Conservation (phyloP, 2,113 vertebrate species). For the Podarcis raffonei region DNA sequence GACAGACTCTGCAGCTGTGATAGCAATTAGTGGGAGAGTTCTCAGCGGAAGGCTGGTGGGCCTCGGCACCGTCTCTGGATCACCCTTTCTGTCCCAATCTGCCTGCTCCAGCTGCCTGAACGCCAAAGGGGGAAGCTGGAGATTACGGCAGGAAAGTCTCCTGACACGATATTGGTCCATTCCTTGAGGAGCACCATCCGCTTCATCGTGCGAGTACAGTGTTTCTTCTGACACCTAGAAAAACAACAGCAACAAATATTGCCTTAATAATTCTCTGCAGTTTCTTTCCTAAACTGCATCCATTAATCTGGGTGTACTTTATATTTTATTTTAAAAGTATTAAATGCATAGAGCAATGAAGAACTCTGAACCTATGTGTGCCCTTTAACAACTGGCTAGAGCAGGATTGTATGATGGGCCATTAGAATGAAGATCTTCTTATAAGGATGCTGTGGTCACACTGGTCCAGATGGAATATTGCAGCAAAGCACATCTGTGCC, state of each 20-base stretch:
- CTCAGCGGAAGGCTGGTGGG: slow-evolving; percentile 89
- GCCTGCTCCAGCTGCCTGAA: slow-evolving; percentile 92
- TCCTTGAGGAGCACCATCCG: slow-evolving; percentile 76
- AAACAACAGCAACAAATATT: background rate
- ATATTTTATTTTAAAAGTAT: background rate
- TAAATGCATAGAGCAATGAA: background rate
- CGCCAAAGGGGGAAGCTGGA: slow-evolving; percentile 92
- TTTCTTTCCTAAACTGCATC: background rate
- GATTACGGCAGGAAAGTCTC: slow-evolving; percentile 86
- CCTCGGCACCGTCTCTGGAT: slow-evolving; percentile 77
- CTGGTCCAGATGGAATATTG: too few species aligned
- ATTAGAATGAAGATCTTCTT: too few species aligned
- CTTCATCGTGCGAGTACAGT: slow-evolving; percentile 77
- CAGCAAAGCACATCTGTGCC: background rate
- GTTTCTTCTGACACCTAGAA: slow-evolving; percentile 85
- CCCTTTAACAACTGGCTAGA: background rate
- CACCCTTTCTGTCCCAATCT: slow-evolving; percentile 85
- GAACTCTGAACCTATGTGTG: background rate
- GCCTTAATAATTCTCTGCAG: background rate
- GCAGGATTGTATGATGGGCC: too few species aligned
- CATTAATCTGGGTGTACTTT: background rate
- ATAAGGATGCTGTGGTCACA: too few species aligned
- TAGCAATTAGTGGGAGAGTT: slow-evolving; percentile 90
- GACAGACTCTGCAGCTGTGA: slow-evolving; percentile 89
- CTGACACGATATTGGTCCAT: slow-evolving; percentile 89